Percentiles rank a stretch among this genome's conserved stretches.
These are phyloP conservation scores for Nomada ruficornis DNA, from an alignment of 2,888 invertebrate genomes.

Conservation along the genomic window DNA sequence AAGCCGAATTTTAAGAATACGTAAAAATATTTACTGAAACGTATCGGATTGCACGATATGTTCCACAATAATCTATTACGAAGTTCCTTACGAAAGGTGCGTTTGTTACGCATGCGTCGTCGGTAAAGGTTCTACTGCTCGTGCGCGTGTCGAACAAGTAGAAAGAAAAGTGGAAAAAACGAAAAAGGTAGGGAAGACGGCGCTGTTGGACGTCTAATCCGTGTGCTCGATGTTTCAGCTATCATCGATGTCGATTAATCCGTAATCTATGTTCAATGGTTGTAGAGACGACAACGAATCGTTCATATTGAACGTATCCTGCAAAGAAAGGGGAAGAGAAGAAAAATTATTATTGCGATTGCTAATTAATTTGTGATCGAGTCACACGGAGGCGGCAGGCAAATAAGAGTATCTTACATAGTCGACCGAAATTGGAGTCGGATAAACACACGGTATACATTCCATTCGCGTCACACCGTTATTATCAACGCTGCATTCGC, in stretches of 20 bases:
- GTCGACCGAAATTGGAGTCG: slow-evolving; percentile 84
- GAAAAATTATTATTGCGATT: not conserved
- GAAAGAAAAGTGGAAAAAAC: slow-evolving; percentile 17
- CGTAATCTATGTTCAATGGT: slow-evolving; percentile 76
- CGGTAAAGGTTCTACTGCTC: slow-evolving; percentile 45
- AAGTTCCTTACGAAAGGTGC: slow-evolving; percentile 22
- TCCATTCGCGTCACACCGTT: slow-evolving; percentile 88
- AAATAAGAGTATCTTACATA: slow-evolving; percentile 83
- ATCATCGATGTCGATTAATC: slow-evolving; percentile 75
- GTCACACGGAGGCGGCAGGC: not conserved
- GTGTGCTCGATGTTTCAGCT: slow-evolving; percentile 59
- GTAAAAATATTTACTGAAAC: slow-evolving; percentile 23
- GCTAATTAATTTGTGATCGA: no score
- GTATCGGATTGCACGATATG: slow-evolving; percentile 8
- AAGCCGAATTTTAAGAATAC: slow-evolving; percentile 22
- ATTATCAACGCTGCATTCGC: slow-evolving; percentile 89
- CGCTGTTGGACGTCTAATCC: no score
- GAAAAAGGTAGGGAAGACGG: not conserved
- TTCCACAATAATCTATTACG: not conserved
- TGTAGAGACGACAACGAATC: slow-evolving; percentile 76
- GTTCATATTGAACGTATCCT: slow-evolving; percentile 81
- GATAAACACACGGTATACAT: slow-evolving; percentile 87
- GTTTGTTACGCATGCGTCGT: slow-evolving; percentile 19
- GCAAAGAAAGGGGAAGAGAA: slow-evolving; percentile 27
- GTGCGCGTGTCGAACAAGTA: slow-evolving; percentile 58